phyloP scores from a whole-genome alignment of 1,140 invertebrate species.

The Antheraea mylitta region DNA sequence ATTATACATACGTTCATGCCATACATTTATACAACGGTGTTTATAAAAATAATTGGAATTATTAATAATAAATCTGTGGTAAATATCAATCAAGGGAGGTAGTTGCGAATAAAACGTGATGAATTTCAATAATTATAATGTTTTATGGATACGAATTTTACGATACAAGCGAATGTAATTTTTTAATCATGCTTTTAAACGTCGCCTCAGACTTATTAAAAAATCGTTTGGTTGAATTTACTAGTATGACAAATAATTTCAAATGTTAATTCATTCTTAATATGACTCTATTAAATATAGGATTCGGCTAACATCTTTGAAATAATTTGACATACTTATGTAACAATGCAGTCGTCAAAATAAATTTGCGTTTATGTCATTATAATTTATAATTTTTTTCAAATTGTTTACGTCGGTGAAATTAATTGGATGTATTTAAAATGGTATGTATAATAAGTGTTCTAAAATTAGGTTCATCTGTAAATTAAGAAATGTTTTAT shows the following conservation, averaged over 20 bases:
- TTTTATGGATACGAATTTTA: constrained; percentile 10
- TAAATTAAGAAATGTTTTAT: not conserved
- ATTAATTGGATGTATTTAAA: not conserved
- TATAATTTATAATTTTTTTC: not conserved
- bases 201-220: not conserved
- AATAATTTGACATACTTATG: not conserved
- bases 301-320: not conserved
- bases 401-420: not conserved
- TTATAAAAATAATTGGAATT: not conserved
- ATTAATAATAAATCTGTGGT: not conserved
- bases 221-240: not conserved
- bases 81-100: not conserved
- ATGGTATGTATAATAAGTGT: not conserved
- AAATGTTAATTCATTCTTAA: not conserved
- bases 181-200: constrained; percentile 6
- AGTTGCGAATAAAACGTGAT: not conserved
- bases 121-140: not conserved
- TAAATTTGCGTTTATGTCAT: no score
- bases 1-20: not conserved
- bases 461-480: no score
- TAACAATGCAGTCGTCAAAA: no score
- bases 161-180: constrained; percentile 4
- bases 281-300: not conserved
- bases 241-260: not conserved
- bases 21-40: not conserved